Conservation (phyloP, 1,140 invertebrate species). For the Ceratosolen fusciceps region DNA sequence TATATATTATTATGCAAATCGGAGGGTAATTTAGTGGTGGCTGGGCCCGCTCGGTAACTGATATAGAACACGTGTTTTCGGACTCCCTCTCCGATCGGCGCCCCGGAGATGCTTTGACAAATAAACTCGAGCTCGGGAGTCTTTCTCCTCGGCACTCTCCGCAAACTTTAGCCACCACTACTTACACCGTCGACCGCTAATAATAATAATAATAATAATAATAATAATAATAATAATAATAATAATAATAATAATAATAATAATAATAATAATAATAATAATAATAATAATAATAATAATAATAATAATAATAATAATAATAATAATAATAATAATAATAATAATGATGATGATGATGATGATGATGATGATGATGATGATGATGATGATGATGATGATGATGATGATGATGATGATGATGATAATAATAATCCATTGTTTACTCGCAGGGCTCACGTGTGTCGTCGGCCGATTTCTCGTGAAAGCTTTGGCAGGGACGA, state of each 20-base stretch:
- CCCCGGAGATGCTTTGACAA: background rate
- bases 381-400: no score
- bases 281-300: no score
- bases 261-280: no score
- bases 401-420: no score
- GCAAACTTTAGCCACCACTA: background rate
- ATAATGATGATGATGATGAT: no score
- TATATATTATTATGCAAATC: background rate
- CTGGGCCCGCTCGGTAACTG: background rate
- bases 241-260: no score
- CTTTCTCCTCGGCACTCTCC: background rate
- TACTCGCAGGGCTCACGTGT: background rate
- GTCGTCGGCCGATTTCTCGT: slow-evolving; percentile 2
- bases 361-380: no score
- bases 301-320: no score
- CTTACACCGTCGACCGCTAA: background rate
- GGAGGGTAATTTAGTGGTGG: background rate
- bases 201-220: no score
- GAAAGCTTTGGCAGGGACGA: slow-evolving; percentile 17
- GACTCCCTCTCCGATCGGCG: background rate
- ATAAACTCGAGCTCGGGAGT: background rate
- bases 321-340: no score
- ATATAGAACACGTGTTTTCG: background rate
- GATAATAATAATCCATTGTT: slow-evolving; percentile 16
- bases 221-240: no score